A percentile compares a stretch with the other conserved stretches of the same genome.
These are phyloP conservation scores for Hetaerina americana DNA, from an alignment of 1,140 invertebrate genomes.

Conservation along the genomic window DNA sequence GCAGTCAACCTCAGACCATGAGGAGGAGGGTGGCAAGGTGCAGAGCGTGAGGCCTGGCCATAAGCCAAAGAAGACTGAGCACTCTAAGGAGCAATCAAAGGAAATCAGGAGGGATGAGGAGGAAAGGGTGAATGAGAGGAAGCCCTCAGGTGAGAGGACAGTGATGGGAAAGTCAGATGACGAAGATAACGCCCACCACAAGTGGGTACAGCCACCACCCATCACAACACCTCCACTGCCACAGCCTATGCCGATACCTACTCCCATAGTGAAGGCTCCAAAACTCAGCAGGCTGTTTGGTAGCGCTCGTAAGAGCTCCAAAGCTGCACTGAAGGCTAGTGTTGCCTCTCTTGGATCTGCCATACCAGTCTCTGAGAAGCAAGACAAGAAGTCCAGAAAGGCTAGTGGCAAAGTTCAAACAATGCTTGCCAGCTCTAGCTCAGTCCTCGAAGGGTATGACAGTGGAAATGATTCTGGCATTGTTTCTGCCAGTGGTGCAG, in stretches of 20 bases:
- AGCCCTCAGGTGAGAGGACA: slow-evolving; percentile 23
- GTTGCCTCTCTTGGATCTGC: slow-evolving; percentile 34
- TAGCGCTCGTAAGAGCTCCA: slow-evolving; percentile 24
- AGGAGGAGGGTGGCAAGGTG: slow-evolving; percentile 42
- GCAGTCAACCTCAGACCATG: slow-evolving; percentile 42
- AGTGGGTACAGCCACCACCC: slow-evolving; percentile 29
- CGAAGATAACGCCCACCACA: slow-evolving; percentile 26
- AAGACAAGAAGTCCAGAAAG: slow-evolving; percentile 42
- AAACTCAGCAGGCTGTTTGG: slow-evolving; percentile 26
- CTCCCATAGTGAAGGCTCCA: slow-evolving; percentile 13
- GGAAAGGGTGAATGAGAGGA: not conserved
- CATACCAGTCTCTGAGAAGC: slow-evolving; percentile 35
- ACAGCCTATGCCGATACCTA: slow-evolving; percentile 2
- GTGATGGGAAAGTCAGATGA: slow-evolving; percentile 37
- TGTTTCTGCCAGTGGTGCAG: slow-evolving; percentile 30
- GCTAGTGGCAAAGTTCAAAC: slow-evolving; percentile 36
- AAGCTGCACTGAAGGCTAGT: not conserved
- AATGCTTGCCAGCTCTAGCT: slow-evolving; percentile 23
- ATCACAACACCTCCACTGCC: slow-evolving; percentile 23
- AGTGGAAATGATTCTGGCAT: slow-evolving; percentile 61
- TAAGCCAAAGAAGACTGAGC: not conserved
- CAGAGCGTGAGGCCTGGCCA: slow-evolving; percentile 22
- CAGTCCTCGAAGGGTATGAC: slow-evolving; percentile 54
- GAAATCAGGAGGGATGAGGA: not conserved
- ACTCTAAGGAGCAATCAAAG: not conserved